Evolutionary conservation across 2,113 vertebrate species (phyloP).

Genomic region (Eclectus roratus): DNA sequence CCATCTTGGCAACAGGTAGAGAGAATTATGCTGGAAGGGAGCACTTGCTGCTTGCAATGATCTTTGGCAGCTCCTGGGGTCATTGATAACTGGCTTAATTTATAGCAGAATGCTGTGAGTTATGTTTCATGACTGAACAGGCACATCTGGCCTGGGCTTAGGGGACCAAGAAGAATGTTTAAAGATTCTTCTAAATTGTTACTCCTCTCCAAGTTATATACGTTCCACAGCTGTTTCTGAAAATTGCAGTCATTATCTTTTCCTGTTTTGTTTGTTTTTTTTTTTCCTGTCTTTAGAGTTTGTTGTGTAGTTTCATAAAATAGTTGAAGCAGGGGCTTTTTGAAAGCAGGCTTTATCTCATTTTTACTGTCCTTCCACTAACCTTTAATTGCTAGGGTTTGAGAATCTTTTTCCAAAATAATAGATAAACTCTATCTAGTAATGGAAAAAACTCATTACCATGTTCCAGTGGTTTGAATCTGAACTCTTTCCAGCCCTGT

Average conservation of each 20-base stretch:
- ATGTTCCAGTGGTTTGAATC: not conserved
- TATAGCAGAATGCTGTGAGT: not conserved
- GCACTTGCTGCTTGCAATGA: not conserved
- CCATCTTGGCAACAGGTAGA: not conserved
- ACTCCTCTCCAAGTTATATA: not conserved
- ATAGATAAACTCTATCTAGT: not conserved
- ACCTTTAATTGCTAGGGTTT: not conserved
- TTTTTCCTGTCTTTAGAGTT: not conserved
- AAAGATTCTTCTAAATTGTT: rapidly evolving
- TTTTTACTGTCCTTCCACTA: conserved; percentile 9
- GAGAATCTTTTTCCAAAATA: not conserved
- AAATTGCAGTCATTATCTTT: not conserved
- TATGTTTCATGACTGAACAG: not conserved
- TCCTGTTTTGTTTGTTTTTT: not conserved
- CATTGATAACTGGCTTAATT: not conserved
- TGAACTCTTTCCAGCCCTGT: not conserved
- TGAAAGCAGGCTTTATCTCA: not conserved
- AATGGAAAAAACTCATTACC: not conserved
- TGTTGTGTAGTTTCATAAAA: not conserved
- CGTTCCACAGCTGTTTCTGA: not conserved
- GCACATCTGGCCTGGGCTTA: not conserved
- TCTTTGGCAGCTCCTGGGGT: not conserved
- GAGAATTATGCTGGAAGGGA: not conserved
- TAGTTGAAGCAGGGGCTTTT: not conserved
- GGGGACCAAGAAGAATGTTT: not conserved